Conservation (phyloP, 2,797 vertebrate genomes). For the Enteromius anoplus region DNA sequence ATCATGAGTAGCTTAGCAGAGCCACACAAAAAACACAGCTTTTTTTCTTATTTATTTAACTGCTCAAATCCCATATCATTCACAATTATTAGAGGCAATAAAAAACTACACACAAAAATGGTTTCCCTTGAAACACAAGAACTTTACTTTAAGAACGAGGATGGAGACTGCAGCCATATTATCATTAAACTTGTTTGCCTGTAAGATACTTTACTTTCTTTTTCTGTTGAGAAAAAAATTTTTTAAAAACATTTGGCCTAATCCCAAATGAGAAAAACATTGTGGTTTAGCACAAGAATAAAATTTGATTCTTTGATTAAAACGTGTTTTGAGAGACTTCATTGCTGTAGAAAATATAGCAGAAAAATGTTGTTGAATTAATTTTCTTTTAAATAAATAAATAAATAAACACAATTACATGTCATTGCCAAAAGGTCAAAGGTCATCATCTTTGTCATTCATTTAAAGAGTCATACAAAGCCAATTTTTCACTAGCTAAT, state of each 20-base stretch:
- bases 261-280: background rate
- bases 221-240: background rate
- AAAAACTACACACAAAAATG: background rate
- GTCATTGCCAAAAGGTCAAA: background rate
- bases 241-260: background rate
- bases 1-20: conserved; percentile 52
- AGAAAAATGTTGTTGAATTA: background rate
- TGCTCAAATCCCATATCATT: conserved; percentile 28
- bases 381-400: background rate
- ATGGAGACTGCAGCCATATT: background rate
- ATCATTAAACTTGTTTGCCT: background rate
- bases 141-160: background rate
- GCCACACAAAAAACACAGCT: background rate
- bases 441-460: background rate
- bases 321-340: background rate
- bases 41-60: background rate
- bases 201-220: background rate
- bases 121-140: background rate
- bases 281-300: background rate
- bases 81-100: background rate
- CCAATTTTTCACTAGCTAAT: too few species aligned
- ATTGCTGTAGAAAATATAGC: background rate
- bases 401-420: background rate
- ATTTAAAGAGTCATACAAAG: background rate
- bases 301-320: background rate